phyloP scores from a whole-genome alignment of 2,888 invertebrate species.

The Endomychus coccineus region DNA sequence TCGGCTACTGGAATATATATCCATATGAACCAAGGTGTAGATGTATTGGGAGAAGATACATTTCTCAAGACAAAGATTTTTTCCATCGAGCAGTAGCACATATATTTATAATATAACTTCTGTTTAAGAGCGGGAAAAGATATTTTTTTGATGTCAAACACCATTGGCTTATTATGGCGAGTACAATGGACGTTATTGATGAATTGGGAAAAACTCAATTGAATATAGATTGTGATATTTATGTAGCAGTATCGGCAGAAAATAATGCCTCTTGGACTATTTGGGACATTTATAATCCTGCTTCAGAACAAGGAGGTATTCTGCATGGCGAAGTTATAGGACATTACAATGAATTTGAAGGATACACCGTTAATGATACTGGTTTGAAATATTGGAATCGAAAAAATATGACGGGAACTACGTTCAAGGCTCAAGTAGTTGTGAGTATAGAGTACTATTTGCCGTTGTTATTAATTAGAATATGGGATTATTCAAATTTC shows the following conservation, averaged over 20 bases:
- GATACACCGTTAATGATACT: constrained; percentile 16
- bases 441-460: constrained; percentile 22
- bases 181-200: constrained; percentile 15
- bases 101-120: neutral
- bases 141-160: constrained; percentile 26
- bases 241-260: constrained; percentile 20
- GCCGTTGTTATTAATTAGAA: neutral
- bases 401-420: constrained; percentile 32
- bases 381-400: constrained; percentile 27
- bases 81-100: neutral
- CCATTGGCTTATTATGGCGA: constrained; percentile 28
- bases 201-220: constrained; percentile 23
- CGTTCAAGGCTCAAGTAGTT: constrained; percentile 28
- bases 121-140: constrained; percentile 25
- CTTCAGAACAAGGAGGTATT: constrained; percentile 25
- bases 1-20: too few relatives aligned
- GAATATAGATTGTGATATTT: constrained; percentile 28
- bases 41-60: neutral
- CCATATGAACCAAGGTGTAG: too few relatives aligned
- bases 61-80: neutral
- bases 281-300: constrained; percentile 29
- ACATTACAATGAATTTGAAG: constrained; percentile 19
- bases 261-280: constrained; percentile 13
- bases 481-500: too few relatives aligned
- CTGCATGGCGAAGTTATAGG: constrained; percentile 22